Conservation (phyloP, 2,797 vertebrate genomes). For the Notolepis coatsorum region DNA sequence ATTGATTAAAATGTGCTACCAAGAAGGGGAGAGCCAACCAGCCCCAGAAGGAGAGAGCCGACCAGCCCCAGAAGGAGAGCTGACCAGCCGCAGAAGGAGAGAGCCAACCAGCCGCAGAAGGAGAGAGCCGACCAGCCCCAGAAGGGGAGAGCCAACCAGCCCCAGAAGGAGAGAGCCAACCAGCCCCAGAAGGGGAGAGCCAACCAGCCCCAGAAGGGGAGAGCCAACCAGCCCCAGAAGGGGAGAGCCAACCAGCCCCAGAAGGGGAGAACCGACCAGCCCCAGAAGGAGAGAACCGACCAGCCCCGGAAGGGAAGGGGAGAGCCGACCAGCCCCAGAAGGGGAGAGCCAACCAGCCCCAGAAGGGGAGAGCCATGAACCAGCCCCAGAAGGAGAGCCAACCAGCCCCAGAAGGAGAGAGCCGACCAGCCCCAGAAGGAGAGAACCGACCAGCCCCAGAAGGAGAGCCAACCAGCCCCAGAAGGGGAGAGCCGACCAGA, state of each 20-base stretch:
- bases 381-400: too few species aligned
- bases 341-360: slow-evolving; percentile 17
- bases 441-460: too few species aligned
- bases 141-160: slow-evolving; percentile 18
- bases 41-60: slow-evolving; percentile 11
- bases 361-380: too few species aligned
- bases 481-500: too few species aligned
- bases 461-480: too few species aligned
- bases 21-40: slow-evolving; percentile 11
- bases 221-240: slow-evolving; percentile 16
- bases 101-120: slow-evolving; percentile 16
- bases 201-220: slow-evolving; percentile 19
- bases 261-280: slow-evolving; percentile 18
- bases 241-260: slow-evolving; percentile 16
- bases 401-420: too few species aligned
- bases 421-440: too few species aligned
- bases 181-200: slow-evolving; percentile 13
- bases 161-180: slow-evolving; percentile 13
- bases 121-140: slow-evolving; percentile 16
- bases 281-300: too few species aligned
- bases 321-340: slow-evolving; percentile 16
- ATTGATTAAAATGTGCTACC: slow-evolving; percentile 10
- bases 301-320: too few species aligned
- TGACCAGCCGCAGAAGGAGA: too few species aligned
- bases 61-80: slow-evolving; percentile 17